These are phyloP conservation scores for Ceriagrion tenellum DNA, from an alignment of 2,888 invertebrate genomes.

Conservation along the genomic window DNA sequence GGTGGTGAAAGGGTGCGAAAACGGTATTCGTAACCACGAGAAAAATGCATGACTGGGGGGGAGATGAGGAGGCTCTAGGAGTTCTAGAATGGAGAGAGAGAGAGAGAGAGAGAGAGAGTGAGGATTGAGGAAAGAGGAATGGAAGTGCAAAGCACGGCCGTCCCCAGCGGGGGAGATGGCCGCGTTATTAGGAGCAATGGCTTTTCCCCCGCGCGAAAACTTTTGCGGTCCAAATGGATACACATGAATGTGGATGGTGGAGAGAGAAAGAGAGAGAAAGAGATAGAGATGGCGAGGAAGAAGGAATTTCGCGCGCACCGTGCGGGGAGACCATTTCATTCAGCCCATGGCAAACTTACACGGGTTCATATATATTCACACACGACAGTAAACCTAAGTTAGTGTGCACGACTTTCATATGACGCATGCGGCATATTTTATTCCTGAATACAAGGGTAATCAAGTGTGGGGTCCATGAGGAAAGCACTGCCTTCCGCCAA, in stretches of 20 bases:
- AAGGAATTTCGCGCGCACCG: background rate
- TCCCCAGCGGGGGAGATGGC: background rate
- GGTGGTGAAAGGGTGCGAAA: too few relatives aligned
- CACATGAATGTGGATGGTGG: background rate
- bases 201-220: conserved; percentile 48
- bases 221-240: conserved; percentile 3
- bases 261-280: background rate
- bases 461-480: background rate
- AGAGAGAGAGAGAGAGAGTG: too few relatives aligned
- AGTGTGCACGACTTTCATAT: background rate
- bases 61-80: too few relatives aligned
- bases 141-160: background rate
- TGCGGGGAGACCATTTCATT: background rate
- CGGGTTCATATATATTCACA: background rate
- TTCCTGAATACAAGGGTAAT: background rate
- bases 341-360: background rate
- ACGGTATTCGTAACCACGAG: too few relatives aligned
- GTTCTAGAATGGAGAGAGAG: too few relatives aligned
- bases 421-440: background rate
- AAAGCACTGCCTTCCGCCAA: background rate
- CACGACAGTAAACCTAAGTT: background rate
- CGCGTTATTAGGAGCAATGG: conserved; percentile 42
- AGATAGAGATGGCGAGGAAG: background rate
- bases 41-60: too few relatives aligned
- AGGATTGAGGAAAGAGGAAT: background rate